Evolutionary conservation across 1,140 invertebrate species (phyloP), one percentile per base, ranked within the genome.

Genomic region (Leptinotarsa texana): DNA sequence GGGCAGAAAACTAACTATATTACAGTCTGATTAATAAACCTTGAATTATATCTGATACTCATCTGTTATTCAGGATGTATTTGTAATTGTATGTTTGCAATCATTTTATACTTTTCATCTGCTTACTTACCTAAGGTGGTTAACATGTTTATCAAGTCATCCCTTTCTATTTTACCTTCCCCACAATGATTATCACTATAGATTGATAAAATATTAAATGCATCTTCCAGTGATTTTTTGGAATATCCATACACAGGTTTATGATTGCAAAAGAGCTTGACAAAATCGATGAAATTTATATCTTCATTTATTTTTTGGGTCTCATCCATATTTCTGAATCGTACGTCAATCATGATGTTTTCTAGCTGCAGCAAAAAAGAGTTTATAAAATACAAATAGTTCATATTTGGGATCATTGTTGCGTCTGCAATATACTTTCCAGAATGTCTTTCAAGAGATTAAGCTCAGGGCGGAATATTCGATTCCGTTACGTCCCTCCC

Each of bases 251-350:
- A 87, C 1, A 86, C 89, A 13, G 92, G 91, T 71, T 91, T 87
- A 82, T 93, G 92, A 82, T 93, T 94, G 22, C 93, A 84, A 77
- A 92, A 93, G 63, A 93, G 82, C 84, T 89, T 91, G 3, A 94
- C 89, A 79, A 94, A 93, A 51, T 92, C 89, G 42, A 91, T 88
- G 75, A 93, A 92, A 74, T 88, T 88, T 62, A 93, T 89, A 69
- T 90, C 86, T 1, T 88, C 86, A 3, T 87, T 81, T 22, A 88
- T 84, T 69, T 85, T 74, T 3, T 87, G 88, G 13, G 84, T 87
- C 68, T 88, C 83, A 13, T 89, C 86, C 79, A 89, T 90, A 70
- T 88, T 84, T 75, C 88, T 88, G 77, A 89, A 91, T 74, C 89
- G 89, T 8, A 92, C 87, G 85, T 94, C 92, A 63, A 89, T 88